These are phyloP conservation scores for Dinocampus coccinellae DNA, from an alignment of 2,888 invertebrate species.

Conservation along the genomic window DNA sequence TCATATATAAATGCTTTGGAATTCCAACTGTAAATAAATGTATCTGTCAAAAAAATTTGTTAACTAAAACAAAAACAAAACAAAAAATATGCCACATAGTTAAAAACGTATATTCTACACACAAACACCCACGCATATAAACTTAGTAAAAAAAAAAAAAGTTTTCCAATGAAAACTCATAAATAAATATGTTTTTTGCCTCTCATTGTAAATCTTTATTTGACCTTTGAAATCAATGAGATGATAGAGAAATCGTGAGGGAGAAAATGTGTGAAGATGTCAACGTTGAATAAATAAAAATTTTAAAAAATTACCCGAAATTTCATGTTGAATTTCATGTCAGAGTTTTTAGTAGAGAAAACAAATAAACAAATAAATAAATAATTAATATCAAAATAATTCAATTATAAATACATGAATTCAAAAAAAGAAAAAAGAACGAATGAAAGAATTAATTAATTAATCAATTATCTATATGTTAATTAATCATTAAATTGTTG, in stretches of 20 bases:
- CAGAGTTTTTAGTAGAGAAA: neutral
- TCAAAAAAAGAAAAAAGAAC: neutral
- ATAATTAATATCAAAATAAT: neutral
- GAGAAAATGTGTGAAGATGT: neutral
- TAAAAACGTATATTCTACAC: no score
- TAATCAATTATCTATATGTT: neutral
- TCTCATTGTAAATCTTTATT: neutral
- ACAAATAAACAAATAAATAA: neutral
- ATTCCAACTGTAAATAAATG: conserved; percentile 1
- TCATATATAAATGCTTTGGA: neutral
- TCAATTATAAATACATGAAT: neutral
- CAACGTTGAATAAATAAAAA: neutral
- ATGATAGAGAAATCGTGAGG: neutral
- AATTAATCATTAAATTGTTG: neutral
- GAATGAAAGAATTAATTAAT: no score
- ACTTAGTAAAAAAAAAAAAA: neutral
- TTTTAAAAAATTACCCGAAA: neutral
- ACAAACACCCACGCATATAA: no score
- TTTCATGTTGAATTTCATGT: neutral
- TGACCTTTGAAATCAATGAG: neutral
- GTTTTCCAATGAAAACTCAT: neutral
- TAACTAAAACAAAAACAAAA: neutral
- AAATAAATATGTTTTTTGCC: neutral
- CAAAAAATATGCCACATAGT: no score
- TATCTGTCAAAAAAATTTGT: neutral